A percentile compares a stretch with the other conserved stretches of the same genome.
These are phyloP conservation scores for Procambarus clarkii DNA, from an alignment of 1,140 invertebrate species.

Conservation along the genomic window DNA sequence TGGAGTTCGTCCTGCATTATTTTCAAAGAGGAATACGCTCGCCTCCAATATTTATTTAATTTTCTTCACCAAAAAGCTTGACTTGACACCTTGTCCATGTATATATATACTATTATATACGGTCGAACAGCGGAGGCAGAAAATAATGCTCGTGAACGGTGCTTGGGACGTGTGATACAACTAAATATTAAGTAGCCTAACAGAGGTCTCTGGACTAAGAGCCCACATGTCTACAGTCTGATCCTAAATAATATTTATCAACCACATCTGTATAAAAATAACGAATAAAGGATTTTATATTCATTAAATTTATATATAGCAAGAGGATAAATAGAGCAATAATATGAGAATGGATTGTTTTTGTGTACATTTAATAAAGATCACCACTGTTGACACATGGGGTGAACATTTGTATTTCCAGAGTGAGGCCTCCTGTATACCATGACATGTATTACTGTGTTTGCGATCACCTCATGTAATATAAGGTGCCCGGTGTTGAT, in stretches of 20 bases:
- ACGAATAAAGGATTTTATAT: no score
- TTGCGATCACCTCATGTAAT: not conserved
- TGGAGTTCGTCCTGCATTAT: not conserved
- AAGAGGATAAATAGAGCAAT: no score
- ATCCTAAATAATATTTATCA: no score
- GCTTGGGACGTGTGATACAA: not conserved
- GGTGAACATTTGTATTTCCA: not conserved
- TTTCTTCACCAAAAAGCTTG: not conserved
- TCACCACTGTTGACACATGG: no score
- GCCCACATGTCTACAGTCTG: no score
- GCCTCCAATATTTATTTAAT: not conserved
- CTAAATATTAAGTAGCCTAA: not conserved
- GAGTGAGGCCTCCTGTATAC: not conserved
- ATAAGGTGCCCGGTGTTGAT: no score
- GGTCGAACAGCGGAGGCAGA: not conserved
- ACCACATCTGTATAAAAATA: no score
- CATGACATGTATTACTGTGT: not conserved
- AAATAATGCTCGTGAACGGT: not conserved
- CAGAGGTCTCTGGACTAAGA: no score
- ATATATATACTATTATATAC: not conserved
- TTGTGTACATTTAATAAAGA: no score
- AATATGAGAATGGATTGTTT: no score
- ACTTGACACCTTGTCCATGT: not conserved
- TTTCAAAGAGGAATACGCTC: not conserved
- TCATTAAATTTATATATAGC: no score